phyloP scores from a whole-genome alignment of 2,888 invertebrate species.

The Anodontia alba region DNA sequence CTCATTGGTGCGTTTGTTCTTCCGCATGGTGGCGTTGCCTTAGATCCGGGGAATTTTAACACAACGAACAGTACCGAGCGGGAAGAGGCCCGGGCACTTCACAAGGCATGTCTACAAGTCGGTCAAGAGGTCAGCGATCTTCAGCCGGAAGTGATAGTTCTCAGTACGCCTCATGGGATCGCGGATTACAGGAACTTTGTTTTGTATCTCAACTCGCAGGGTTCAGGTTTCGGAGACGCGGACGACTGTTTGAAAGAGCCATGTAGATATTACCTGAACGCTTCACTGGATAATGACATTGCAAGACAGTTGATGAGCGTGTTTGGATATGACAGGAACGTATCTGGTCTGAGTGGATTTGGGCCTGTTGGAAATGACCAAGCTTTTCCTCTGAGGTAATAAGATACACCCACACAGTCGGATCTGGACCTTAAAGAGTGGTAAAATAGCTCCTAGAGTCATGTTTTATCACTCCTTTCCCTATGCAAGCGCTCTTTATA shows the following conservation, averaged over 20 bases:
- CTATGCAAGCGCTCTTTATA: no score
- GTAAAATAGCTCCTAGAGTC: not conserved
- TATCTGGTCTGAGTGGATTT: conserved; percentile 67
- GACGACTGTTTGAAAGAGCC: conserved; percentile 70
- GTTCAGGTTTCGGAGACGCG: conserved; percentile 39
- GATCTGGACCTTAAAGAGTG: not conserved
- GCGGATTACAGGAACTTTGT: conserved; percentile 66
- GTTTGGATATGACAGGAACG: conserved; percentile 54
- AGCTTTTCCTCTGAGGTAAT: conserved; percentile 69
- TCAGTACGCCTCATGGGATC: conserved; percentile 72
- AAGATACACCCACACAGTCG: no score
- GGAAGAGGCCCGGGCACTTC: conserved; percentile 62
- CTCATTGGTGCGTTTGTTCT: conserved; percentile 64
- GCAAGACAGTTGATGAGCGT: conserved; percentile 40
- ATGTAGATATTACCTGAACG: conserved; percentile 63
- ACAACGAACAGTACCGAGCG: conserved; percentile 65
- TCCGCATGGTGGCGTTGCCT: conserved; percentile 71
- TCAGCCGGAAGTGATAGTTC: conserved; percentile 63
- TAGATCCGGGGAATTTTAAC: conserved; percentile 68
- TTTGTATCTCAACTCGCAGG: conserved; percentile 63
- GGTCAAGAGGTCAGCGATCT: conserved; percentile 53
- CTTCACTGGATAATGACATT: conserved; percentile 50
- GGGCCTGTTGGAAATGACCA: conserved; percentile 68
- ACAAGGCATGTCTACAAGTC: conserved; percentile 60
- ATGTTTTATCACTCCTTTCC: not conserved